These are phyloP conservation scores for Gastrophysa polygoni DNA, from an alignment of 2,888 invertebrate species.

Conservation along the genomic window DNA sequence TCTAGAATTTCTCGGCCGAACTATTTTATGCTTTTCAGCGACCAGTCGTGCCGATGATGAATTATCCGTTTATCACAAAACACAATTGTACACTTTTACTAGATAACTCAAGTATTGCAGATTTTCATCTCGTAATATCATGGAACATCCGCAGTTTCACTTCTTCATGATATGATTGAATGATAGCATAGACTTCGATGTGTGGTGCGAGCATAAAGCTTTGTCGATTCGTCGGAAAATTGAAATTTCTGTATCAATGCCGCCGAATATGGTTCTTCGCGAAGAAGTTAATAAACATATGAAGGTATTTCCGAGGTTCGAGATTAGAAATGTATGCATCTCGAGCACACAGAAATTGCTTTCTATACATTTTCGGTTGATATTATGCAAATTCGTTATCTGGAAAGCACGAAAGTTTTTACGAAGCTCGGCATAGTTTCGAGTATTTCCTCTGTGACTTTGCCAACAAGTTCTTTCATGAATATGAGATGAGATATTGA, in stretches of 20 bases:
- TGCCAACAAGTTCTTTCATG: background rate
- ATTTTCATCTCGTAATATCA: too few relatives aligned
- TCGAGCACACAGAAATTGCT: background rate
- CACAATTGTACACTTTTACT: too few relatives aligned
- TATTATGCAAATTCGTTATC: background rate
- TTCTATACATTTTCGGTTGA: background rate
- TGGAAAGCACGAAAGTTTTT: background rate
- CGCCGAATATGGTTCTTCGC: background rate
- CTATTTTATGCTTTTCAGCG: too few relatives aligned
- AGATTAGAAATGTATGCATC: background rate
- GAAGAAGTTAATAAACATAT: background rate
- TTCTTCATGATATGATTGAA: too few relatives aligned
- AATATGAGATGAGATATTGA: background rate
- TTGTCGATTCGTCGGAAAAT: background rate
- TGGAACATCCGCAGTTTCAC: too few relatives aligned
- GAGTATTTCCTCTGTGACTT: background rate
- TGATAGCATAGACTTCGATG: too few relatives aligned
- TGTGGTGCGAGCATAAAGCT: too few relatives aligned
- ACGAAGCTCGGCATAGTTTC: background rate
- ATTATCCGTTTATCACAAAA: too few relatives aligned
- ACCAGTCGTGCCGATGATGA: too few relatives aligned
- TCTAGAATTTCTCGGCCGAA: too few relatives aligned
- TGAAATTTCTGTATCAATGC: background rate
- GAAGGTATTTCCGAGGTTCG: background rate
- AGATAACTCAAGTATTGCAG: too few relatives aligned